A percentile compares a stretch with the other conserved stretches of the same genome.
These are phyloP conservation scores for Chrysocyon brachyurus DNA, from an alignment of 2,797 vertebrate species.

Conservation along the genomic window DNA sequence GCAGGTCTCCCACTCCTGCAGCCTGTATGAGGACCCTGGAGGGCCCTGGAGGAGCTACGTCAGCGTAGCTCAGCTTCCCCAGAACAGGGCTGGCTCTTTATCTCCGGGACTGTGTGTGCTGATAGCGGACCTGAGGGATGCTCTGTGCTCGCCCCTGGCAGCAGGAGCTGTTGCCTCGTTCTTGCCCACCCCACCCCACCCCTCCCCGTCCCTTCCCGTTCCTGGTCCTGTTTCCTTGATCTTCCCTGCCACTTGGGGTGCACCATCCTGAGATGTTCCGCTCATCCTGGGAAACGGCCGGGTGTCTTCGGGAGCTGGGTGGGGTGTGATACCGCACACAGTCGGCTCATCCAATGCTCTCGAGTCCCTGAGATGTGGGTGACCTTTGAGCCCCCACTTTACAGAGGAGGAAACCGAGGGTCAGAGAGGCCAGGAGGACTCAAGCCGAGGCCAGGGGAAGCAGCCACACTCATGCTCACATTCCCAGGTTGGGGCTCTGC, in stretches of 20 bases:
- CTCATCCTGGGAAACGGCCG: neutral
- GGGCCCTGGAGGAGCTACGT: too few relatives aligned
- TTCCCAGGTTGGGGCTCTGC: accelerated
- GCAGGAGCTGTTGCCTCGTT: accelerated
- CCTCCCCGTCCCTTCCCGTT: neutral
- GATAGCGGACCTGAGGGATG: neutral
- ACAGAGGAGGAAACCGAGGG: neutral
- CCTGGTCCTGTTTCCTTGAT: neutral
- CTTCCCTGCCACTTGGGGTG: neutral
- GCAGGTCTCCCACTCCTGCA: accelerated
- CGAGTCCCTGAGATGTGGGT: neutral
- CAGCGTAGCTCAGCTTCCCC: neutral
- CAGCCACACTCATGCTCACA: accelerated
- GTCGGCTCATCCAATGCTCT: neutral
- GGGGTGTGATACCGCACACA: accelerated
- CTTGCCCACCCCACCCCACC: neutral
- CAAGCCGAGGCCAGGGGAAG: neutral
- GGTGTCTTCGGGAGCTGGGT: too few relatives aligned
- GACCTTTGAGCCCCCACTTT: neutral
- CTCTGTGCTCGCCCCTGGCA: accelerated
- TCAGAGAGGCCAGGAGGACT: neutral
- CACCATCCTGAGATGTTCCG: accelerated
- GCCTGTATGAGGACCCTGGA: neutral
- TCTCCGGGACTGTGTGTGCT: neutral
- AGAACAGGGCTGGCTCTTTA: neutral